Conservation (phyloP, 1,140 invertebrate species). For the Microplitis mediator region DNA sequence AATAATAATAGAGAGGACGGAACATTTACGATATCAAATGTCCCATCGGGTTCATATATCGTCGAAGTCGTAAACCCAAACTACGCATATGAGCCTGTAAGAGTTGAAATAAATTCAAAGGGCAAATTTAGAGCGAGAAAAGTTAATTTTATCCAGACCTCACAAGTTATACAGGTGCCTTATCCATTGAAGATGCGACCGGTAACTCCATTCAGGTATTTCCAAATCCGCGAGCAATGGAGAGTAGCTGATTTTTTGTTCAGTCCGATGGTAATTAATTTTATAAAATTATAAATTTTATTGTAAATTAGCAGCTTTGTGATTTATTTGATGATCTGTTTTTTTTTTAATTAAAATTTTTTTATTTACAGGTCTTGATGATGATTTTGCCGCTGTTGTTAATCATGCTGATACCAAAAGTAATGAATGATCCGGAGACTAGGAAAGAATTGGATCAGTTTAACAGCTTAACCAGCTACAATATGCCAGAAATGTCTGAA, state of each 20-base stretch:
- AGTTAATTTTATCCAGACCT: constrained; percentile 93
- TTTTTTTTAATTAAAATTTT: constrained; percentile 7
- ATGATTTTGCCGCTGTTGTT: constrained; percentile 92
- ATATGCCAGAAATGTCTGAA: constrained; percentile 91
- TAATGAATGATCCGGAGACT: constrained; percentile 96
- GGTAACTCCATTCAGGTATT: constrained; percentile 83
- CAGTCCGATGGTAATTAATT: constrained; percentile 81
- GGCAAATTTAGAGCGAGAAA: constrained; percentile 95
- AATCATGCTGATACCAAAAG: constrained; percentile 92
- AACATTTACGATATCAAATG: constrained; percentile 86
- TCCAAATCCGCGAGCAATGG: constrained; percentile 94
- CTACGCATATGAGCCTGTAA: constrained; percentile 87
- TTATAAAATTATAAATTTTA: not conserved
- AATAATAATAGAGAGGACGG: constrained; percentile 79
- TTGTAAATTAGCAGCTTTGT: not conserved
- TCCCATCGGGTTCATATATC: constrained; percentile 94
- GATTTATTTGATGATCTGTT: not conserved
- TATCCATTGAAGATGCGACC: constrained; percentile 92
- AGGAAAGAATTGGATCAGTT: constrained; percentile 92
- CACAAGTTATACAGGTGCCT: constrained; percentile 82
- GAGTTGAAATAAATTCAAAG: constrained; percentile 94
- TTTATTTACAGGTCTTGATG: constrained; percentile 77
- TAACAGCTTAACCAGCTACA: constrained; percentile 80
- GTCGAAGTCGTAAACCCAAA: constrained; percentile 92
- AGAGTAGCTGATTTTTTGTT: constrained; percentile 92